A percentile compares a stretch with the other conserved stretches of the same genome.
These are phyloP conservation scores for Lathronympha strigana DNA, from an alignment of 2,888 invertebrate genomes.

Conservation along the genomic window DNA sequence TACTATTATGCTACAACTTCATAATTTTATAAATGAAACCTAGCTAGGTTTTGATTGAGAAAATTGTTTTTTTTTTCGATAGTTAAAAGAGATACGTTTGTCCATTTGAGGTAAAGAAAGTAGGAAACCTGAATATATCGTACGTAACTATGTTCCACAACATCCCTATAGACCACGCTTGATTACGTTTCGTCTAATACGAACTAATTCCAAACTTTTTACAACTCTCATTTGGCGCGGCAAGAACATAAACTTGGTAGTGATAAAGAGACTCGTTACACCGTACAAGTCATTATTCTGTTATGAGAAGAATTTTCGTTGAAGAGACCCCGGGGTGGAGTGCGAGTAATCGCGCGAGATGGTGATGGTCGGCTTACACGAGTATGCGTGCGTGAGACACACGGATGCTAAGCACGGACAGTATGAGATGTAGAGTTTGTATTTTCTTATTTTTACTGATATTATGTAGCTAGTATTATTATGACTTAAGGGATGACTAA, in stretches of 20 bases:
- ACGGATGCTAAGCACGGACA: background rate
- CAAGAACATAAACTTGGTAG: slow-evolving; percentile 48
- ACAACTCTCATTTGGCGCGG: slow-evolving; percentile 44
- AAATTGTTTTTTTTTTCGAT: too few species aligned
- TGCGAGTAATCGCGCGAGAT: slow-evolving; percentile 52
- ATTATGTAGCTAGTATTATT: too few species aligned
- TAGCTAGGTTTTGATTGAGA: too few species aligned
- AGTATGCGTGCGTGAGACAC: slow-evolving; percentile 37
- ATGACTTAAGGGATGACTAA: too few species aligned
- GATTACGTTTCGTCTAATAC: slow-evolving; percentile 33
- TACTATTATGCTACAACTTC: too few species aligned
- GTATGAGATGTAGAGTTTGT: background rate
- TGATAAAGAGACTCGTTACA: slow-evolving; percentile 47
- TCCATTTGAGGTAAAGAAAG: too few species aligned
- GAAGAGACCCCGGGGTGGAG: slow-evolving; percentile 53
- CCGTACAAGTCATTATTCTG: slow-evolving; percentile 59
- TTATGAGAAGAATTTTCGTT: slow-evolving; percentile 58
- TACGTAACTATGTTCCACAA: background rate
- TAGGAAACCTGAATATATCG: background rate
- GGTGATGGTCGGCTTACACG: slow-evolving; percentile 56
- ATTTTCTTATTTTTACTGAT: too few species aligned
- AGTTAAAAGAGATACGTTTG: too few species aligned
- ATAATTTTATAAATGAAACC: too few species aligned
- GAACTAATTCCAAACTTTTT: slow-evolving; percentile 45
- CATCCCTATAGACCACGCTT: slow-evolving; percentile 7